A percentile compares a stretch with the other conserved stretches of the same genome.
phyloP scores from a whole-genome alignment of 1,140 invertebrate genomes.

The Capitella teleta region DNA sequence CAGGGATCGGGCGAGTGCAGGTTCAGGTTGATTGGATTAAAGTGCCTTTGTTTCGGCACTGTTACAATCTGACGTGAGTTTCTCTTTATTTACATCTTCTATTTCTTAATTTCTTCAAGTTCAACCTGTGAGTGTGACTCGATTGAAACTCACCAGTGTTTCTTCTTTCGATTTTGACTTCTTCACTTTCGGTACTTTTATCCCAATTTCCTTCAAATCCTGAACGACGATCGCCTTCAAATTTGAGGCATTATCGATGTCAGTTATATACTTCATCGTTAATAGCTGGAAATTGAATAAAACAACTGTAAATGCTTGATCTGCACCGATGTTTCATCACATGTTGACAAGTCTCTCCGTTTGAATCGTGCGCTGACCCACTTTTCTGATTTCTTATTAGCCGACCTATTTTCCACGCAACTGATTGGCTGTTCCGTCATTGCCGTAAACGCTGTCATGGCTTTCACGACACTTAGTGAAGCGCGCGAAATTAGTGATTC shows the following conservation, averaged over 20 bases:
- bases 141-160: slow-evolving; percentile 4
- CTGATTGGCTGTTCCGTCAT: too few species aligned
- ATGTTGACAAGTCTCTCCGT: too few species aligned
- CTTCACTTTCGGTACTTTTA: slow-evolving; percentile 32
- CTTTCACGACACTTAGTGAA: too few species aligned
- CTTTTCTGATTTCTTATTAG: too few species aligned
- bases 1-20: not conserved
- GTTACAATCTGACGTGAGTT: not conserved
- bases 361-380: too few species aligned
- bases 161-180: slow-evolving; percentile 20
- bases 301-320: too few species aligned
- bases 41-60: not conserved
- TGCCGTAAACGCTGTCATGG: too few species aligned
- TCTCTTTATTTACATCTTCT: not conserved
- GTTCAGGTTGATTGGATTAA: not conserved
- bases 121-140: not conserved
- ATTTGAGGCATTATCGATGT: slow-evolving; percentile 22
- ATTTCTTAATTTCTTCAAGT: not conserved
- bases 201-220: slow-evolving; percentile 29
- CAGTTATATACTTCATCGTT: slow-evolving; percentile 21
- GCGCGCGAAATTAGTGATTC: too few species aligned
- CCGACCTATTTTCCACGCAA: too few species aligned
- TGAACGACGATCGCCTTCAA: slow-evolving; percentile 23
- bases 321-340: too few species aligned
- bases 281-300: too few species aligned